Conservation (phyloP, 2,113 vertebrate species). For the Crocuta crocuta region DNA sequence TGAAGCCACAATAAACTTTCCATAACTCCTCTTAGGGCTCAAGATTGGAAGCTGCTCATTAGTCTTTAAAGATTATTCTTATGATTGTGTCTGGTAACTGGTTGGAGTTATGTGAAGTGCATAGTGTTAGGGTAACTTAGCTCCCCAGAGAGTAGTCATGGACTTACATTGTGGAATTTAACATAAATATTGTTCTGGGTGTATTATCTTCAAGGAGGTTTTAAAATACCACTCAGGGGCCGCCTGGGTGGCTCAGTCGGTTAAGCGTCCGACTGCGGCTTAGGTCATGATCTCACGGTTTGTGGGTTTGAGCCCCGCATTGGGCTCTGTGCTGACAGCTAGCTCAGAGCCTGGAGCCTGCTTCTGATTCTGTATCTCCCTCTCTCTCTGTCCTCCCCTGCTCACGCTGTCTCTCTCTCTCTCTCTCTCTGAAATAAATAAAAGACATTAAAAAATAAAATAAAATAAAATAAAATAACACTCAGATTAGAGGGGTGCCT, state of each 20-base stretch:
- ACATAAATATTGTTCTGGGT: neutral
- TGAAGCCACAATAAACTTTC: neutral
- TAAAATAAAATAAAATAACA: neutral
- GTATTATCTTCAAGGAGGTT: neutral
- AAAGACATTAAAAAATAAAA: too few species aligned
- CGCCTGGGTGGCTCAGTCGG: too few species aligned
- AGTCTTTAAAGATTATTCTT: neutral
- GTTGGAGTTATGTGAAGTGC: neutral
- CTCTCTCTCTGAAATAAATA: too few species aligned
- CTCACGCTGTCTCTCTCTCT: too few species aligned
- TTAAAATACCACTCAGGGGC: neutral
- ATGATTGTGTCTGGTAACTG: neutral
- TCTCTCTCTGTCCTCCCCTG: too few species aligned
- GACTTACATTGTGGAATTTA: neutral
- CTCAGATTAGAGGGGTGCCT: neutral
- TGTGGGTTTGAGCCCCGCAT: too few species aligned
- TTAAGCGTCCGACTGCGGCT: too few species aligned
- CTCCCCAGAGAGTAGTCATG: neutral
- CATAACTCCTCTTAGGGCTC: neutral
- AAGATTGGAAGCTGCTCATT: neutral
- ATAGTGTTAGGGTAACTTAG: neutral
- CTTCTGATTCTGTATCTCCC: too few species aligned
- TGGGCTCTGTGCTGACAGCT: too few species aligned
- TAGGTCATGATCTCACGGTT: too few species aligned
- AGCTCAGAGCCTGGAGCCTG: too few species aligned